Evolutionary conservation across 2,797 vertebrate genomes (phyloP), one percentile per base, ranked within the genome.

Genomic region (Rhinogobio ventralis): DNA sequence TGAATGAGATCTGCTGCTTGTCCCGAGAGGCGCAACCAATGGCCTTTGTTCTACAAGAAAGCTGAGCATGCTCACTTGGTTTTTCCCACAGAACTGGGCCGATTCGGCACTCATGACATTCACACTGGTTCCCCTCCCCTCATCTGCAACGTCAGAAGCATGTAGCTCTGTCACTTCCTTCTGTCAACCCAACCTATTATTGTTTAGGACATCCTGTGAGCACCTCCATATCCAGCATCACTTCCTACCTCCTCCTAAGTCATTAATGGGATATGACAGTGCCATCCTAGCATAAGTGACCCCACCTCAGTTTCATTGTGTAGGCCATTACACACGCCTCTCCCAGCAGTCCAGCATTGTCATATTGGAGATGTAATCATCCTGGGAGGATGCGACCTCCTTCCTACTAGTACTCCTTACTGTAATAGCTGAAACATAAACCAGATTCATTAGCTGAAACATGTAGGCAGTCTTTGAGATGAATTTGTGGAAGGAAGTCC

Each of bases 401-500:
- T 78, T 78, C 74, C 78, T 69, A 20, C 33, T 46, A 60, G 53
- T 78, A 84, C 49, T 69, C 28, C 84, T 91, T 9, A 64, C 87
- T 68, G 76, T 45, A 57, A 81, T 51, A 87, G 69, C 83, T 87
- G 89, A 92, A 46, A 90, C 89, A 87, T 84, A 78, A 89, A 66
- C 53, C 73, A 88, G 74, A 86, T 84, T 85, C 85, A 82, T 25
- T 11, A 81, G 83, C 88, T 90, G 84, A 92, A 80, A 84, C n/a
- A 74, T 49, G 8, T 45, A 62, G 81, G 85, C 82, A 81, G 67
- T 39, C 30, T 74, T 68, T 11, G 82, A 20, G 55, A 94, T 94
- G 91, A 95, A 95, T 95, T 91, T 89, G 53, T 87, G 95, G 95
- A 95, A 95, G 95, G 93, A 94, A 95, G 81, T 85, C 75, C 60